Base-by-base conservation (phyloP, 2,797 vertebrate genomes). In the Oryzias dopingdopingensis region DNA sequence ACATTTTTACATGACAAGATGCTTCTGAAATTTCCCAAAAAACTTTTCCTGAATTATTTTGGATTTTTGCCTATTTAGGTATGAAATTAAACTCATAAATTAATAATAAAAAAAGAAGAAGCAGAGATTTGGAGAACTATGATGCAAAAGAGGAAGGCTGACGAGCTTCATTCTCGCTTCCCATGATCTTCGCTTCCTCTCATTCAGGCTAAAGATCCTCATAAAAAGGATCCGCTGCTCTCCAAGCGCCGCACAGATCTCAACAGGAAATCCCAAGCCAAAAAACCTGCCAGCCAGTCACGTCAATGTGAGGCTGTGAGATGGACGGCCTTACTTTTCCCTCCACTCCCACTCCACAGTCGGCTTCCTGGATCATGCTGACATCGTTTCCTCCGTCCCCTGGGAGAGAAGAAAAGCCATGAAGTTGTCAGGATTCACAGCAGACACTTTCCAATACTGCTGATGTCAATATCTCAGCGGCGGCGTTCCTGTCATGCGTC, bases 331-430 rank as follows among this genome's bases (percentile, higher is more conserved):
- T 94, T 91, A 98, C 97, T 95, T 97, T 99, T 79, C 97, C 97
- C 90, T 98, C 97, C 80, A 99, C 96, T 69, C 97, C 97, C 77
- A 98, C 96, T 47, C 96, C 97, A 52, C 96, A 98, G 90, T 99
- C 97, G 0, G 97, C 94, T 86, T 98, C 97, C 91, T 99, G 97
- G 87, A 99, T 99, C 97, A 99, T 99, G 87, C 97, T 99, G 81
- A 99, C 96, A 58, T 99, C 97, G 75, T 99, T 99, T 87, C 97
- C 97, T 82, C 97, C 97, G 0, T 99, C 97, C 86, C 97, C 97
- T 99, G 89, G 65, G 76, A 88, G 77, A 85, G 45, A 80, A 86
- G 67, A 84, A 83, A 72, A 87, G 80, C 72, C 81, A 83, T 10
- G 49, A 70, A 80, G 76, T 83, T 76, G 89, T 87, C 70, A 81